Percentiles rank a stretch among this genome's conserved stretches.
Conservation (phyloP, 2,113 vertebrate genomes). For the Paraplagusia blochii region DNA sequence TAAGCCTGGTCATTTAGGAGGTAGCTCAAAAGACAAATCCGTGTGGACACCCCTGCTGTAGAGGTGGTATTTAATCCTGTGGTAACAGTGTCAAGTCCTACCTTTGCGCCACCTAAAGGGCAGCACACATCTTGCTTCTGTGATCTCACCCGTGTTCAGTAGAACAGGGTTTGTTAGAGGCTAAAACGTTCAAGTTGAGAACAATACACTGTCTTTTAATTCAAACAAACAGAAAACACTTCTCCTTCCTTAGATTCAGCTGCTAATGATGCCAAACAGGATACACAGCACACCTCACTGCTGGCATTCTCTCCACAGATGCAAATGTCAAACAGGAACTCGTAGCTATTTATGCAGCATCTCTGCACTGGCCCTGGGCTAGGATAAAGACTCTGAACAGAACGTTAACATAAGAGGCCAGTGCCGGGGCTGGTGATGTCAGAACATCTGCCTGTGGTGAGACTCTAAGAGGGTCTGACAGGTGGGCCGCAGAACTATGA, state of each 20-base stretch:
- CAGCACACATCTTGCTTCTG: too few species aligned
- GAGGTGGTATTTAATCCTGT: too few species aligned
- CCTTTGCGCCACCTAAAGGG: too few species aligned
- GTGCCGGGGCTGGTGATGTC: constrained; percentile 58
- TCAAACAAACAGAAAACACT: constrained; percentile 1
- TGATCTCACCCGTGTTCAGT: background rate
- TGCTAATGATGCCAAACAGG: constrained; percentile 29
- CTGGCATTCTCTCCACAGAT: constrained; percentile 42
- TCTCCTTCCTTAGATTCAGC: constrained; percentile 4
- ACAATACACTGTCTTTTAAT: background rate
- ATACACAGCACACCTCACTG: constrained; percentile 40
- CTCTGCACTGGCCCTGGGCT: constrained; percentile 36
- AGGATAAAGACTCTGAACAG: constrained; percentile 43
- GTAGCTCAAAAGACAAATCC: too few species aligned
- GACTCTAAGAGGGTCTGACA: constrained; percentile 66
- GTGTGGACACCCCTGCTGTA: too few species aligned
- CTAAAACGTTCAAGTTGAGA: background rate
- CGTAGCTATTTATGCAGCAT: constrained; percentile 36
- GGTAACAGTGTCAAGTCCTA: too few species aligned
- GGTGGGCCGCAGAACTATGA: constrained; percentile 63
- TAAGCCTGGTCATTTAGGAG: too few species aligned
- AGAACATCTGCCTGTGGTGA: constrained; percentile 65
- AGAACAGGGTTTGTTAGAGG: background rate
- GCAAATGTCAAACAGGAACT: constrained; percentile 53
- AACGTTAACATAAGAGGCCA: constrained; percentile 42